Evolutionary conservation across 2,113 vertebrate genomes (phyloP).

Genomic region (Hippocampus comes): DNA sequence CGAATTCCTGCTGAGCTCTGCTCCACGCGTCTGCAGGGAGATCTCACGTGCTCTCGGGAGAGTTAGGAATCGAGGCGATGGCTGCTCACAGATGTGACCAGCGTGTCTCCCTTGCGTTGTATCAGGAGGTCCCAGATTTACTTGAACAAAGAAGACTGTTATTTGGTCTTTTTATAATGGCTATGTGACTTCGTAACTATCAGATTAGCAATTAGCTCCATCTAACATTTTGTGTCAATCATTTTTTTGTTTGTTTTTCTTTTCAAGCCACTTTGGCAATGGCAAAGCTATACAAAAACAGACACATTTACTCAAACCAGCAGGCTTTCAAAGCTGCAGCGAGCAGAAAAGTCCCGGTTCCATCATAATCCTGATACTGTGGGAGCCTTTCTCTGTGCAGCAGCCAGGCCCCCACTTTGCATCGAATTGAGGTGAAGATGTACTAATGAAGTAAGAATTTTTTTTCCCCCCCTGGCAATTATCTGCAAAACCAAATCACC

Average conservation of each 20-base stretch:
- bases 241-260: background rate
- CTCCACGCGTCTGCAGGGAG: slow-evolving; percentile 46
- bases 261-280: background rate
- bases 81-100: slow-evolving; percentile 59
- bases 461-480: too few relatives aligned
- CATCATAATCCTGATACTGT: too few relatives aligned
- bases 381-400: too few relatives aligned
- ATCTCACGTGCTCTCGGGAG: slow-evolving; percentile 56
- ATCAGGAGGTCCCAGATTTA: slow-evolving; percentile 40
- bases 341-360: too few relatives aligned
- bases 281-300: too few relatives aligned
- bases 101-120: slow-evolving; percentile 18
- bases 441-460: too few relatives aligned
- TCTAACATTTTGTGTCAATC: background rate
- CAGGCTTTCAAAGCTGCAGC: too few relatives aligned
- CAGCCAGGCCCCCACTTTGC: too few relatives aligned
- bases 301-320: too few relatives aligned
- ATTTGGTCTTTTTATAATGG: background rate
- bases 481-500: too few relatives aligned
- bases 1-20: slow-evolving; percentile 57
- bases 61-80: slow-evolving; percentile 42
- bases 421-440: too few relatives aligned
- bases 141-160: background rate
- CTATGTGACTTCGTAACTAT: background rate
- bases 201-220: background rate